phyloP scores from a whole-genome alignment of 2,888 invertebrate genomes.

The Mellilla xanthometata region DNA sequence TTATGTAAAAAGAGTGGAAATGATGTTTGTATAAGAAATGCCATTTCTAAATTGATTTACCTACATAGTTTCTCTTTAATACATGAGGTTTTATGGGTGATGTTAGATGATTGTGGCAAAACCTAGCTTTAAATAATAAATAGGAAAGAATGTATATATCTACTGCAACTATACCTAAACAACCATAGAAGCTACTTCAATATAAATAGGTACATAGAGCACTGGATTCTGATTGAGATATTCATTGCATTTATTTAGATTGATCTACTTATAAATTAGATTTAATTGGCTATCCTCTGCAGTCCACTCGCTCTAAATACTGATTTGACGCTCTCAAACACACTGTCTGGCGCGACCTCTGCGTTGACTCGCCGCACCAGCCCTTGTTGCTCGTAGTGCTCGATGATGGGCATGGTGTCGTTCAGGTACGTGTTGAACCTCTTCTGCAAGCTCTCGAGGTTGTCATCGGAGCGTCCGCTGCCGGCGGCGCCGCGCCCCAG shows the following conservation, averaged over 20 bases:
- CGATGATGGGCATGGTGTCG: conserved; percentile 95
- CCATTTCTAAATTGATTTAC: too few relatives aligned
- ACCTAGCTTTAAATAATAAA: background rate
- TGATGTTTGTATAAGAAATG: too few relatives aligned
- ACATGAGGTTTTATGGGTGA: too few relatives aligned
- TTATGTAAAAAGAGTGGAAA: too few relatives aligned
- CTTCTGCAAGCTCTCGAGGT: conserved; percentile 92
- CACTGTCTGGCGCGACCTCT: conserved; percentile 84
- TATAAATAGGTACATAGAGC: conserved; percentile 13
- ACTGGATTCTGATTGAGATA: conserved; percentile 18
- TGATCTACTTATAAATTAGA: conserved; percentile 40
- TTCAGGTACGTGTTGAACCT: conserved; percentile 92
- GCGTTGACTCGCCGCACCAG: conserved; percentile 91
- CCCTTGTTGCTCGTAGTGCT: conserved; percentile 87
- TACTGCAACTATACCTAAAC: conserved; percentile 6
- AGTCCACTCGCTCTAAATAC: conserved; percentile 70
- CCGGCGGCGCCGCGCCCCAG: conserved; percentile 92
- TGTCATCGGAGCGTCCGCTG: conserved; percentile 97
- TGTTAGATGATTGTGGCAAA: background rate
- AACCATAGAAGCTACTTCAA: conserved; percentile 9
- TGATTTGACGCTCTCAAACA: conserved; percentile 83
- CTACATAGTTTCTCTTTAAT: background rate
- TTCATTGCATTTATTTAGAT: conserved; percentile 26
- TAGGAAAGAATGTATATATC: background rate
- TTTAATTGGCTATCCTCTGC: conserved; percentile 50